Base-by-base conservation (phyloP, 2,797 vertebrate species). In the Malacoraja senta region DNA sequence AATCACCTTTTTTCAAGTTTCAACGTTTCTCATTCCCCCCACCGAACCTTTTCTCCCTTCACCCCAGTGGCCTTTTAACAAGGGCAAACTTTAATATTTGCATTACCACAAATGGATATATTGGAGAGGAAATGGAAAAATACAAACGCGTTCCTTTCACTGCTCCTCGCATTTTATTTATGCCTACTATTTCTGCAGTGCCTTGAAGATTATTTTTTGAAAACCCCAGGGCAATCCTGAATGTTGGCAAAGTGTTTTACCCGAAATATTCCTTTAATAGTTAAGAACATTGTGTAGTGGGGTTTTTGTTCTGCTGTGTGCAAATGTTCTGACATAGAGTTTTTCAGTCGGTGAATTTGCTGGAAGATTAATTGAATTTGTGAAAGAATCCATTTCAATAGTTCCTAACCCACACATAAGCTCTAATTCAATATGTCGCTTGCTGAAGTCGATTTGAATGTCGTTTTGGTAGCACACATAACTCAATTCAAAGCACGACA, bases 361-460 rank as follows among this genome's bases (percentile, higher is more conserved):
- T 65, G n/a, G n/a, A 19, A 21, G 8, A 35, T 88, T 88, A 88
- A 68, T 88, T 88, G 84, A 68, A 88, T 88, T 88, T 88, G 17
- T 24, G 32, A 88, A 88, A 32, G 84, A 35, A 88, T 88, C n/a
- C 63, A 35, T 88, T 88, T 88, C 63, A 35, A 88, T 35, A 65
- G n/a, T 88, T 19, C n/a, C 32, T 88, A 88, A 68, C 84, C 84
- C 63, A 88, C 84, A 88, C 63, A 88, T 88, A 68, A 88, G n/a
- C 63, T 4, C n/a, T 88, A 88, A 68, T 65, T 88, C 84, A 88
- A 88, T 84, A 84, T 88, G 84, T 88, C 10, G 1, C n/a, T 88
- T 88, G n/a, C n/a, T 35, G 84, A n/a, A 88, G 84, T 88, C 19
- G n/a, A 32, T 68, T 79, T 88, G 84, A 88, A 88, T 68, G 61